Percentiles rank a stretch among this genome's conserved stretches.
These are phyloP conservation scores for Mactra quadrangularis DNA, from an alignment of 1,140 invertebrate genomes.

Conservation along the genomic window DNA sequence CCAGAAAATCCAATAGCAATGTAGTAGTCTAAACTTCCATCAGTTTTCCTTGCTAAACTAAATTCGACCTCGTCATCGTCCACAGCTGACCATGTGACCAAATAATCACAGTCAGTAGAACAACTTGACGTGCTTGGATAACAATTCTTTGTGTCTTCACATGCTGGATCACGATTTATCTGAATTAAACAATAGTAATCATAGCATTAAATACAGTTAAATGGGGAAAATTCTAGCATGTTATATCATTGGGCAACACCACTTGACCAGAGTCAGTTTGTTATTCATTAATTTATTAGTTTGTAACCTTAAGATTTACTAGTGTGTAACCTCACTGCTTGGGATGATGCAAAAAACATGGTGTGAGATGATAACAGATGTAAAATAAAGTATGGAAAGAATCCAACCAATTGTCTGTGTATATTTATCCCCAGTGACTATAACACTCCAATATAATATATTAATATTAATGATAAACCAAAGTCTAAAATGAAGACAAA, in stretches of 20 bases:
- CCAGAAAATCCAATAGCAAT: slow-evolving; percentile 49
- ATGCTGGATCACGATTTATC: slow-evolving; percentile 35
- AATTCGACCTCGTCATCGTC: slow-evolving; percentile 42
- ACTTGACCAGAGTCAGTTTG: not conserved
- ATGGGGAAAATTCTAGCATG: not conserved
- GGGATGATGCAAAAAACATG: not conserved
- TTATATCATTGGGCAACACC: not conserved
- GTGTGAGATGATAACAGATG: not conserved
- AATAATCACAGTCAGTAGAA: slow-evolving; percentile 25
- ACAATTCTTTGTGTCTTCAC: slow-evolving; percentile 30
- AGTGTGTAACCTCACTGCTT: too few relatives aligned
- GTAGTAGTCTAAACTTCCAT: slow-evolving; percentile 10
- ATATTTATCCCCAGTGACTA: too few relatives aligned
- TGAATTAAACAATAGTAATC: not conserved
- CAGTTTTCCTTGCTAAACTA: slow-evolving; percentile 24
- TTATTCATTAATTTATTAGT: not conserved
- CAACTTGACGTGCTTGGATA: slow-evolving; percentile 14
- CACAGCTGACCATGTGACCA: not conserved
- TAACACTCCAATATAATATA: too few relatives aligned
- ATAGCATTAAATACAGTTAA: not conserved
- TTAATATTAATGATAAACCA: too few relatives aligned
- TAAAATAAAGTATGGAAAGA: too few relatives aligned
- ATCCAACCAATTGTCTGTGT: too few relatives aligned
- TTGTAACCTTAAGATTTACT: too few relatives aligned
- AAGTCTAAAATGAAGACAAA: too few relatives aligned